A percentile compares a stretch with the other conserved stretches of the same genome.
Conservation (phyloP, 1,140 invertebrate genomes). For the Meteorus sp. region DNA sequence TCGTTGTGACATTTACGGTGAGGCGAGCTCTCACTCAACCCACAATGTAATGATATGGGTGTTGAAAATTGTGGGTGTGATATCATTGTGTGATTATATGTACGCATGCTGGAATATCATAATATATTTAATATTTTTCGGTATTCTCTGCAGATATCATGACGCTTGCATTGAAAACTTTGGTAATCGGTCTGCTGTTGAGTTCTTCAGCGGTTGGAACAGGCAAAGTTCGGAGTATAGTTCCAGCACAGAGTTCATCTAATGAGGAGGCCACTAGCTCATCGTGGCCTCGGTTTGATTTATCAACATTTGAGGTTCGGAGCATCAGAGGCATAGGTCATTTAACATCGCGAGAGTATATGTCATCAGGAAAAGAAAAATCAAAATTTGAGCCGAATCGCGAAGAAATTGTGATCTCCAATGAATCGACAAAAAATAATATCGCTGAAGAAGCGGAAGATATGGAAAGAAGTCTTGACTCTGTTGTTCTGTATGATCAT, state of each 20-base stretch:
- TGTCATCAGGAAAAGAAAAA: neutral
- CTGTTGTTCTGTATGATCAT: slow-evolving; percentile 20
- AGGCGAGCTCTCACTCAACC: slow-evolving; percentile 15
- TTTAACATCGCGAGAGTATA: slow-evolving; percentile 18
- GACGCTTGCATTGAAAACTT: slow-evolving; percentile 8
- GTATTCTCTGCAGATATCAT: slow-evolving; percentile 22
- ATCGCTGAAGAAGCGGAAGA: slow-evolving; percentile 24
- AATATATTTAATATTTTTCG: neutral
- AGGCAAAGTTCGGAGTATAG: slow-evolving; percentile 46
- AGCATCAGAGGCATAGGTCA: slow-evolving; percentile 41
- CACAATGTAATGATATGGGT: too few relatives aligned
- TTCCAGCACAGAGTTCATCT: slow-evolving; percentile 25
- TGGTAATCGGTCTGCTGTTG: slow-evolving; percentile 26
- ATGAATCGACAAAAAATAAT: neutral
- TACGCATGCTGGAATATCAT: neutral
- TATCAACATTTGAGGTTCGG: slow-evolving; percentile 43
- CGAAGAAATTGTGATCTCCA: neutral
- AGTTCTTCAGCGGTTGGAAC: slow-evolving; percentile 34
- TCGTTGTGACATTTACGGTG: slow-evolving; percentile 32
- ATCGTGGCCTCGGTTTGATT: slow-evolving; percentile 39
- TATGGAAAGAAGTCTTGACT: slow-evolving; percentile 6
- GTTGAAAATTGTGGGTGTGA: too few relatives aligned
- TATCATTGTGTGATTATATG: too few relatives aligned
- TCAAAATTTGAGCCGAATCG: neutral
- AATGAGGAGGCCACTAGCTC: slow-evolving; percentile 32